Evolutionary conservation across 2,113 vertebrate species (phyloP).

Genomic region (Labeo catla): DNA sequence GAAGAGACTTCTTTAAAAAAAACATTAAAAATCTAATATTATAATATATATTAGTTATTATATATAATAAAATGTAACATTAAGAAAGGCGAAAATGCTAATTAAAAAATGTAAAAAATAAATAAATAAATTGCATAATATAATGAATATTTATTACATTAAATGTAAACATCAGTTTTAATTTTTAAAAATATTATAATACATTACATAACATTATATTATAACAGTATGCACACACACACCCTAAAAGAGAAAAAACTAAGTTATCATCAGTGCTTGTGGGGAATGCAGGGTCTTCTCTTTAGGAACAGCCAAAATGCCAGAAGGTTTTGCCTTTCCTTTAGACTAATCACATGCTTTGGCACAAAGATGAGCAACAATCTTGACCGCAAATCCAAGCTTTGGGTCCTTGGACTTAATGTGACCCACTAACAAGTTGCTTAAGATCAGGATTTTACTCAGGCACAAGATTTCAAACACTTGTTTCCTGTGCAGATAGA

Average conservation of each 20-base stretch:
- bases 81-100: no score
- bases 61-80: no score
- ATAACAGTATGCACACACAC: background rate
- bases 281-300: background rate
- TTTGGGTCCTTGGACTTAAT: constrained; percentile 17
- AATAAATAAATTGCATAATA: no score
- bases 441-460: background rate
- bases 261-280: background rate
- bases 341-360: constrained; percentile 45
- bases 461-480: background rate
- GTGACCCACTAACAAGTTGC: constrained; percentile 14
- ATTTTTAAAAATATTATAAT: no score
- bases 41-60: no score
- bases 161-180: no score
- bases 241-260: background rate
- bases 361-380: constrained; percentile 37
- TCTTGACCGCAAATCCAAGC: constrained; percentile 25
- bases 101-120: no score
- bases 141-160: no score
- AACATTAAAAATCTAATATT: no score
- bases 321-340: constrained; percentile 49
- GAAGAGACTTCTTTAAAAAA: no score
- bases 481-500: constrained; percentile 1
- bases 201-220: no score
- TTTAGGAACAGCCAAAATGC: constrained; percentile 30